Percentiles rank a stretch among this genome's conserved stretches.
Conservation (phyloP, 2,113 vertebrate species). For the Australoheros scitulus region DNA sequence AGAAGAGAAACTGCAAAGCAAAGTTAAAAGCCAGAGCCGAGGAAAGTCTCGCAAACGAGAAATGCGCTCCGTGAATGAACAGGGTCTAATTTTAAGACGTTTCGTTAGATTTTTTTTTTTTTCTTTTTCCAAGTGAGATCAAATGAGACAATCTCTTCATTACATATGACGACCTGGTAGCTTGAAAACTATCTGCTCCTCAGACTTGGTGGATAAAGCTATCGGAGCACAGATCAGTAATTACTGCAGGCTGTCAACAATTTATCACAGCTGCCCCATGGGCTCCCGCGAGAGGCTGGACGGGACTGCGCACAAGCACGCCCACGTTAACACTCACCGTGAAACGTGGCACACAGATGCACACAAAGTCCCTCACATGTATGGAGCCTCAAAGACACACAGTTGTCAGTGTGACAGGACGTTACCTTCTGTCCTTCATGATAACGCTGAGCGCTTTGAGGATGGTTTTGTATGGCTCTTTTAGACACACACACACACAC, state of each 20-base stretch:
- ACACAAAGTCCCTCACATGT: neutral
- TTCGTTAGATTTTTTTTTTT: slow-evolving; percentile 36
- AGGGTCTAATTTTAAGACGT: slow-evolving; percentile 51
- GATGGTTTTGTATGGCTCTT: slow-evolving; percentile 32
- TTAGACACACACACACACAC: slow-evolving; percentile 5
- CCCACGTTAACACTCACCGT: neutral
- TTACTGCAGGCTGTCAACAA: slow-evolving; percentile 80
- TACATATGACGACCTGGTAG: slow-evolving; percentile 63
- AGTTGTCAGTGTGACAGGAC: slow-evolving; percentile 47
- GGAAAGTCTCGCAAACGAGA: slow-evolving; percentile 41
- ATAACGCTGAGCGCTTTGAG: slow-evolving; percentile 26
- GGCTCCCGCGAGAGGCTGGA: slow-evolving; percentile 8
- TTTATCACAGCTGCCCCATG: slow-evolving; percentile 57
- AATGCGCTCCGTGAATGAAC: slow-evolving; percentile 19
- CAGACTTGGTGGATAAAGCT: slow-evolving; percentile 50
- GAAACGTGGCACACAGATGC: neutral
- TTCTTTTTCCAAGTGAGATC: slow-evolving; percentile 44
- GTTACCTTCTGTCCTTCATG: slow-evolving; percentile 54
- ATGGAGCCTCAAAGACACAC: slow-evolving; percentile 36
- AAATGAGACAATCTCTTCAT: slow-evolving; percentile 59
- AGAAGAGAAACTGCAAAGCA: slow-evolving; percentile 37
- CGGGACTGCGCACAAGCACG: neutral
- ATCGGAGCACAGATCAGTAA: slow-evolving; percentile 79
- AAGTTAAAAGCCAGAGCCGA: slow-evolving; percentile 59
- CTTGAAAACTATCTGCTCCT: slow-evolving; percentile 75